Base-by-base conservation (phyloP, 2,888 invertebrate species). In the Caenorhabditis sp. region DNA sequence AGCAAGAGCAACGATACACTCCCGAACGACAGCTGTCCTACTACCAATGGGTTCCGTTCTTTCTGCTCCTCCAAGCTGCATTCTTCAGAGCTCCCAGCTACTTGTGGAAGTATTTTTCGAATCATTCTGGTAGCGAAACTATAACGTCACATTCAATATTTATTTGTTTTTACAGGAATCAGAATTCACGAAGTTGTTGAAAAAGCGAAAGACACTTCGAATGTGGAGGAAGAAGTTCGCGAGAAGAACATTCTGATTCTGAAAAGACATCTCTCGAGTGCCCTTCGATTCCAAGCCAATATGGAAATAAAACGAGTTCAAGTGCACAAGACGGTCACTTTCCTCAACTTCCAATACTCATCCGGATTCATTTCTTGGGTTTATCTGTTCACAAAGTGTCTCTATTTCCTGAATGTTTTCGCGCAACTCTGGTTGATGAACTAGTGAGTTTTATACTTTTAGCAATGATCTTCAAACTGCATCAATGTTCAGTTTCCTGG, bases 11-110 rank as follows among this genome's bases (percentile, higher is more conserved):
- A 55, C 80, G 87, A 84, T 86, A 86, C 60, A 80, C 86, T 18
- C 82, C 82, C 8, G 88, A 89, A 26, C 83, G 90, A 1, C 87
- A 87, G 50, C 74, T 90, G 2, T 88, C 88, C 32, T 90, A 90
- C 70, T 90, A 90, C 60, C 90, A 89, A 82, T 89, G 89, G 89
- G 90, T 90, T 26, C 90, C 90, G 15, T 90, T 90, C 74, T 90
- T 90, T 60, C 85, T 90, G n/a, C 83, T 90, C 9, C 79, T 90
- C 0, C 88, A 88, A 62, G 90, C 90, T 0, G 90, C 90, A 1
- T 90, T 88, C 55, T 90, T 90, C 70, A 87, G 90, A 22, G 82
- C 89, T 15, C 90, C 90, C 2, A 88, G 88, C 40, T 79, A 89
- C 58, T 47, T 90, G 4, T 90, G 90, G 90, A 88, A 89, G 64